Base-by-base conservation (phyloP, 2,797 vertebrate genomes). In the Coregonus ussuriensis region DNA sequence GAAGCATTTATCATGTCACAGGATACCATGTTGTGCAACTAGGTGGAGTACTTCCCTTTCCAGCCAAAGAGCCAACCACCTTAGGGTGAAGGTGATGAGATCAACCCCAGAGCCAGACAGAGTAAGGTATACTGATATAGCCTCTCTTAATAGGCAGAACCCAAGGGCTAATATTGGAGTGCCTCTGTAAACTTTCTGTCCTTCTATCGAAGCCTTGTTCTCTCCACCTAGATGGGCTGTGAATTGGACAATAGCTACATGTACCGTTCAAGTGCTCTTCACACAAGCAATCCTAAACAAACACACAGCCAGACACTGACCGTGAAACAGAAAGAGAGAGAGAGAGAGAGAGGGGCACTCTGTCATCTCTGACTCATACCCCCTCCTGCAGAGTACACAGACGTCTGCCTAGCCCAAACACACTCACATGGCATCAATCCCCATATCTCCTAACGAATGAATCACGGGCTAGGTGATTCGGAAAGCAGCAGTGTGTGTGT, bases 341-440 rank as follows among this genome's bases (percentile, higher is more conserved):
- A 25, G 25, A 25, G 25, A 25, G 25, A 25, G 25, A 25, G 25
- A 25, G 25, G 25, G 25, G 25, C 25, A 25, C 78, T 81, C 81
- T 80, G 76, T 83, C 83, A 84, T 81, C 63, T 29, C 75, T 85
- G 80, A 86, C 77, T 87, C 83, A 84, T 81, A 59, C 76, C 81
- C 70, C 77, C 14, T 72, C 76, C 72, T 70, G 71, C 7, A 66
- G 74, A 84, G 74, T 25, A 62, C 21, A 76, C 62, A 41, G 35
- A 15, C 29, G 66, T 69, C 35, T 35, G 35, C 33, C 13, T 41
- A 37, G 59, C 37, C 51, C 21, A 16, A 18, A 70, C 75, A 81
- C 75, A 78, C 74, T 25, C 25, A 52, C 80, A 33, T 54, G 52
- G 25, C 63, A 69, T 72, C 53, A 16, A 71, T 35, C 25, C 74